phyloP scores from a whole-genome alignment of 92 coral and sea anemone species.

The Muricea muricata region DNA sequence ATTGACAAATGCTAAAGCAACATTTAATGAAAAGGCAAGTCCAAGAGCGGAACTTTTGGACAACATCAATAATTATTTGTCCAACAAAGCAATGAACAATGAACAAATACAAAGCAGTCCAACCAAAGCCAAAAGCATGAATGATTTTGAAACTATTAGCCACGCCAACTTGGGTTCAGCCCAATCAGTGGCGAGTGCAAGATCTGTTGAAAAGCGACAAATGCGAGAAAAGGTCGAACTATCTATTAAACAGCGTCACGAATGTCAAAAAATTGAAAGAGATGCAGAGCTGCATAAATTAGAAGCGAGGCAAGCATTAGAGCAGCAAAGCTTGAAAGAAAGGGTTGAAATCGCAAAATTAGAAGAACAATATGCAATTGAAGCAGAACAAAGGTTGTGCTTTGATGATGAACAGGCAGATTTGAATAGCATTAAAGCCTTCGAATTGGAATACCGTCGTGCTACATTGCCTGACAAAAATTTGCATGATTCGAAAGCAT shows the following conservation, averaged over 20 bases:
- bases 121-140: background rate
- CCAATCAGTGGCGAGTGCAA: background rate
- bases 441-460: background rate
- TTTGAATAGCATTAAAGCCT: background rate
- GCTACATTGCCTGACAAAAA: background rate
- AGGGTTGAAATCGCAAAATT: background rate
- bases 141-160: background rate
- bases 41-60: no score
- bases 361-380: background rate
- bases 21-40: no score
- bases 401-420: background rate
- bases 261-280: background rate
- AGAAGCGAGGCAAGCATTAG: background rate
- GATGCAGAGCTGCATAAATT: background rate
- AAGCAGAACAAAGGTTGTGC: background rate
- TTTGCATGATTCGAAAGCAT: background rate
- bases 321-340: conserved; percentile 9
- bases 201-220: background rate
- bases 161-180: background rate
- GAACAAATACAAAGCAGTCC: background rate
- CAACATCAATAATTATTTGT: no score
- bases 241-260: background rate
- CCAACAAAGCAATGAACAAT: background rate
- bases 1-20: no score
- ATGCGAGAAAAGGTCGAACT: background rate